These are phyloP conservation scores for Calliopsis andreniformis DNA, from an alignment of 1,140 invertebrate genomes.

Conservation along the genomic window DNA sequence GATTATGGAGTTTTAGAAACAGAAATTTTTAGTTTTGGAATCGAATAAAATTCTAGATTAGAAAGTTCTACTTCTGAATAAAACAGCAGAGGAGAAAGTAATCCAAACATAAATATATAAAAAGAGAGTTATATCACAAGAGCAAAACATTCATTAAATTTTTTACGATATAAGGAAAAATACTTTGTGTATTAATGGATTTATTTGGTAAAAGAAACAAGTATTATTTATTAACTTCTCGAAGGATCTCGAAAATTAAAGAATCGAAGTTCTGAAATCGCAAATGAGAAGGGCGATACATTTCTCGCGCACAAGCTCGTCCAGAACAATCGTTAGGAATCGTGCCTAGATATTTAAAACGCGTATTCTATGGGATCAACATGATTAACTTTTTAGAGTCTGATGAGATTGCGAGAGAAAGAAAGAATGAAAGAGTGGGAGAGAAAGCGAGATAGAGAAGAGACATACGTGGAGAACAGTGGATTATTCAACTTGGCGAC, in stretches of 20 bases:
- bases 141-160: no score
- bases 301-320: conserved; percentile 70
- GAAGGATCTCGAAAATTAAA: conserved; percentile 16
- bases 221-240: no score
- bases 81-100: no score
- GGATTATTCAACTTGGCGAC: not conserved
- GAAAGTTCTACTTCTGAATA: no score
- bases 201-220: no score
- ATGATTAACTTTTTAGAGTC: conserved; percentile 65
- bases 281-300: conserved; percentile 22
- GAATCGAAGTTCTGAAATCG: conserved; percentile 19
- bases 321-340: conserved; percentile 76
- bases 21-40: no score
- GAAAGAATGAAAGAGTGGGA: conserved; percentile 30
- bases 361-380: conserved; percentile 77
- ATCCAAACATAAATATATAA: no score
- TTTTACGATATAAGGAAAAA: no score
- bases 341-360: conserved; percentile 76
- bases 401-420: conserved; percentile 31
- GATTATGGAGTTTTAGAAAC: no score
- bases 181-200: no score
- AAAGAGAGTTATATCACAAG: no score
- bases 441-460: conserved; percentile 6
- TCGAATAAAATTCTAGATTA: no score
- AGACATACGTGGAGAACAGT: not conserved